These are phyloP conservation scores for Cephalopholis sonnerati DNA, from an alignment of 2,113 vertebrate species.

Conservation along the genomic window DNA sequence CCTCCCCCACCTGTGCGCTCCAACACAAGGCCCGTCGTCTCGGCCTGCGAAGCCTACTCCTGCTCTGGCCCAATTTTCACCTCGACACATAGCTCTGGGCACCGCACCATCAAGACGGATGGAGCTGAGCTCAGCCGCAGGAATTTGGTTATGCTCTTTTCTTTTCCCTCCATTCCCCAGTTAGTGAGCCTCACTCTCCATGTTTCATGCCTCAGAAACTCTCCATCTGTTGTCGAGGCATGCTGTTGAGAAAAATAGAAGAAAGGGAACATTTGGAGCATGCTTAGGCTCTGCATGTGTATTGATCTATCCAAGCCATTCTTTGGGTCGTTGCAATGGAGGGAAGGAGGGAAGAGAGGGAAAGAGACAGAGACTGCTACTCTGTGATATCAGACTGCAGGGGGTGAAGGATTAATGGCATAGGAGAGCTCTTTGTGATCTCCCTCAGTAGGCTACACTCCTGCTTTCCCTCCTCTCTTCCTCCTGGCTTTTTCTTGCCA, in stretches of 20 bases:
- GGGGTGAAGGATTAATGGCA: constrained; percentile 73
- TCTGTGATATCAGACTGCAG: constrained; percentile 71
- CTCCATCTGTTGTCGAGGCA: constrained; percentile 68
- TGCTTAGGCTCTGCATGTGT: constrained; percentile 45
- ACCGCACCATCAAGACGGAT: constrained; percentile 49
- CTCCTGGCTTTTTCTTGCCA: constrained; percentile 38
- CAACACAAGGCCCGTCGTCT: constrained; percentile 45
- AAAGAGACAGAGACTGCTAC: constrained; percentile 28
- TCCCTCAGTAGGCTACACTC: constrained; percentile 47
- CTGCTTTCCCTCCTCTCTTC: constrained; percentile 54
- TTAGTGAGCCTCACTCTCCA: constrained; percentile 43
- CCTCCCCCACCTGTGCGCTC: constrained; percentile 67
- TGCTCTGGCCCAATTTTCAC: constrained; percentile 68
- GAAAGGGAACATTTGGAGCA: constrained; percentile 57
- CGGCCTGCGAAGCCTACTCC: constrained; percentile 45
- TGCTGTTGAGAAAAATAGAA: constrained; percentile 36
- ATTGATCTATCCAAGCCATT: constrained; percentile 34
- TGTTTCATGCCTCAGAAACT: constrained; percentile 74
- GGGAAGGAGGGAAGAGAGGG: constrained; percentile 20
- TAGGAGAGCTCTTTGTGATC: constrained; percentile 68
- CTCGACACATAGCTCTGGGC: constrained; percentile 59
- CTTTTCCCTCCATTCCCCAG: constrained; percentile 24
- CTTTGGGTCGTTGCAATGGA: constrained; percentile 30
- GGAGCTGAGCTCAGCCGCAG: constrained; percentile 53
- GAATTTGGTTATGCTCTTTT: constrained; percentile 53